These are phyloP conservation scores for Phalacrocorax aristotelis DNA, from an alignment of 2,113 vertebrate genomes.

Conservation along the genomic window DNA sequence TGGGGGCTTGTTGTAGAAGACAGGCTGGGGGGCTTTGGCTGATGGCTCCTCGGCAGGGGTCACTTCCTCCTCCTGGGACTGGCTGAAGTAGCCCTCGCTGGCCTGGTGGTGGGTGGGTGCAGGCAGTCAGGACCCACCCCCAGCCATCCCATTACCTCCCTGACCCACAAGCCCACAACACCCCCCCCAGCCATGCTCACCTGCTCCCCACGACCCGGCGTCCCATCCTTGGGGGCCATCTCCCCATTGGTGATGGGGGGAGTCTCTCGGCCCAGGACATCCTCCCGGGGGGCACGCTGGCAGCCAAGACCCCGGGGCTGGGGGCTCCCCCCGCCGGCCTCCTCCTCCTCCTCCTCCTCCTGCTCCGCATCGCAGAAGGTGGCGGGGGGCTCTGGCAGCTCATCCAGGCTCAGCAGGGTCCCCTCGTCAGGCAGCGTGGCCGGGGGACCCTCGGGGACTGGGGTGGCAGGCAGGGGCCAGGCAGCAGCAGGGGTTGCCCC, in stretches of 20 bases:
- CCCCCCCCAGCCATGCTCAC: not conserved
- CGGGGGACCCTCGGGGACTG: slow-evolving; percentile 37
- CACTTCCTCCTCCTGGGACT: slow-evolving; percentile 94
- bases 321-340: slow-evolving; percentile 9
- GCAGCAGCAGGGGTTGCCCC: slow-evolving; percentile 12
- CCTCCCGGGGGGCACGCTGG: slow-evolving; percentile 85
- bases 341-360: slow-evolving; percentile 74
- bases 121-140: not conserved
- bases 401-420: slow-evolving; percentile 90
- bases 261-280: slow-evolving; percentile 73
- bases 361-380: slow-evolving; percentile 79
- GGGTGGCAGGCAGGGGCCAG: slow-evolving; percentile 65
- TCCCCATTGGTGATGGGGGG: slow-evolving; percentile 93
- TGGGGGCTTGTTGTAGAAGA: slow-evolving; percentile 97
- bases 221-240: slow-evolving; percentile 88
- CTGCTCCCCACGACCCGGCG: slow-evolving; percentile 77
- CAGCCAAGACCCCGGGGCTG: slow-evolving; percentile 83
- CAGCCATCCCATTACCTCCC: not conserved
- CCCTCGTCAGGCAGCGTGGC: slow-evolving; percentile 43
- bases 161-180: no score
- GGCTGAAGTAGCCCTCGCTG: slow-evolving; percentile 96
- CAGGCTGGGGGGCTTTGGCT: slow-evolving; percentile 87
- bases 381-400: slow-evolving; percentile 84
- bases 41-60: slow-evolving; percentile 86
- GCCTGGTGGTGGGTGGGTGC: slow-evolving; percentile 71